Base-by-base conservation (phyloP, 2,888 invertebrate species). In the Agrochola litura region DNA sequence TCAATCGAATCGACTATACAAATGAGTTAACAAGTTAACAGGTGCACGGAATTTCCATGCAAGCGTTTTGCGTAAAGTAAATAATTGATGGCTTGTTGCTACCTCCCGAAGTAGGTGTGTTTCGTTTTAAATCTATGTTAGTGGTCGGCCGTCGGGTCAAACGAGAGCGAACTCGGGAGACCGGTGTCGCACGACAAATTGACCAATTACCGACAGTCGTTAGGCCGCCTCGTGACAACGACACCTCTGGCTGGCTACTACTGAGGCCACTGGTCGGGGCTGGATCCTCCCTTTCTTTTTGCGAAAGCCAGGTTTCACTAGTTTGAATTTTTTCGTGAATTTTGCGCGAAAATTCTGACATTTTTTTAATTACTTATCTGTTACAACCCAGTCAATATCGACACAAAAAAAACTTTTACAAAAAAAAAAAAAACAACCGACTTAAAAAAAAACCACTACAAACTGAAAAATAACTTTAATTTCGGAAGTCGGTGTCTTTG, bases 181-280 rank as follows among this genome's bases (percentile, higher is more conserved):
- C 88, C 77, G 86, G 88, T 90, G 88, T 90, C 89, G 86, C 88
- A 88, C 82, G 90, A 90, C 91, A 93, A 94, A 95, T 95, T 94
- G 93, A 89, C 88, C 93, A 93, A 93, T 94, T 94, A 92, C 90
- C 75, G 71, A 82, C 63, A 84, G 88, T 90, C 82, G 90, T 83
- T 80, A 91, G 92, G 92, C 92, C 92, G 93, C 92, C 90, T 92
- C 91, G 93, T 90, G 91, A 85, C 81, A 86, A 67, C 77, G 86
- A 89, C 85, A 90, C 86, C 86, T 90, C 65, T 66, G 30, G 58
- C 60, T 61, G 63, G 30, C n/a, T 81, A 69, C 63, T 73, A 67
- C 69, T 60, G 64, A 65, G n/a, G 64, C 64, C 43, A 69, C 63
- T 61, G 60, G 49, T 83, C 60, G 61, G 66, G 79, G 77, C 78